A percentile compares a stretch with the other conserved stretches of the same genome.
Evolutionary conservation across 2,797 vertebrate genomes (phyloP).

Genomic region (Glyptemys insculpta): DNA sequence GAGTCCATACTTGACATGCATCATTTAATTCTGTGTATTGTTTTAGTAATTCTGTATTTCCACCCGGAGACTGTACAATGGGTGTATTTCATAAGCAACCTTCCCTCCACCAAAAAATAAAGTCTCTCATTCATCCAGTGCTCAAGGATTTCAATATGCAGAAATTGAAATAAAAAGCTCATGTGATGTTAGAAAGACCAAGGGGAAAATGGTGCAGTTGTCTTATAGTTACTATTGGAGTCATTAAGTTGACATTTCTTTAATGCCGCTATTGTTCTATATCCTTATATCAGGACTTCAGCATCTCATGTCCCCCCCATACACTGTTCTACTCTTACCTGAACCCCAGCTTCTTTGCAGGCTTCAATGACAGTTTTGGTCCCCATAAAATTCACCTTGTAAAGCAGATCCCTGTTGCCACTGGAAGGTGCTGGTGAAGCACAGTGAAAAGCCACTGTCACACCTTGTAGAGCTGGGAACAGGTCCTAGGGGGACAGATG

Average conservation of each 20-base stretch:
- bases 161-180: not conserved
- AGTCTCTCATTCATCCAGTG: not conserved
- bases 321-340: conserved; percentile 81
- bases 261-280: not conserved
- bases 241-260: not conserved
- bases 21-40: not conserved
- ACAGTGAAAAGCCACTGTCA: conserved; percentile 93
- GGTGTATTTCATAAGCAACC: too few species aligned
- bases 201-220: not conserved
- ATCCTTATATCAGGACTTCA: not conserved
- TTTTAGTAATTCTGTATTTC: not conserved
- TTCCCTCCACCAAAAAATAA: not conserved
- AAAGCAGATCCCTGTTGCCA: conserved; percentile 90
- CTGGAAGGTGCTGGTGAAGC: conserved; percentile 92
- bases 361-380: conserved; percentile 90
- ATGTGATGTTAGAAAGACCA: not conserved
- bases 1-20: not conserved
- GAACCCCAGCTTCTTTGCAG: conserved; percentile 91
- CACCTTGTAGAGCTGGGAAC: conserved; percentile 87
- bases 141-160: not conserved
- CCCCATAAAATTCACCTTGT: conserved; percentile 91
- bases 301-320: fast-evolving
- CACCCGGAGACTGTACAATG: not conserved
- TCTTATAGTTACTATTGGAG: not conserved
- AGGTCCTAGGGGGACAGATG: conserved; percentile 83